Evolutionary conservation across 2,113 vertebrate species (phyloP).

Genomic region (Andinoacara biseriatus): DNA sequence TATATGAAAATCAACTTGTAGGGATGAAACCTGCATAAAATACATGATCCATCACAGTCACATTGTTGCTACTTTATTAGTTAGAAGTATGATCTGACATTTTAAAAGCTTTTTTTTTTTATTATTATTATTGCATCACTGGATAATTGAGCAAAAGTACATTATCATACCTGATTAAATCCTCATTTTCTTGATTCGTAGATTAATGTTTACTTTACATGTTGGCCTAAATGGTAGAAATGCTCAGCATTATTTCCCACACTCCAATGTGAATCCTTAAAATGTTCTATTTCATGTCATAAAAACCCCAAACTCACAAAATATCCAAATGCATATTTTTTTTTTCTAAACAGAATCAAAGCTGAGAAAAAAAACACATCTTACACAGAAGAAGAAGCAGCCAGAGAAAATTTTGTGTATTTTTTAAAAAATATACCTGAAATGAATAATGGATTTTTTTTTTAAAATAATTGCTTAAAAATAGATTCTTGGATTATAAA

Average conservation of each 20-base stretch:
- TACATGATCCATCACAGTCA: not conserved
- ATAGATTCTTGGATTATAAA: not conserved
- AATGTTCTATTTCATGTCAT: not conserved
- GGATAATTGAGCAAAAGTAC: not conserved
- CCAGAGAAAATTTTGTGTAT: not conserved
- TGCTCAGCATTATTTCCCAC: not conserved
- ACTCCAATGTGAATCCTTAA: not conserved
- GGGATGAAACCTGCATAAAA: constrained; percentile 3
- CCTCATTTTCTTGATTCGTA: not conserved
- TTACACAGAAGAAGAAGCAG: not conserved
- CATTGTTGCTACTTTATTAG: not conserved
- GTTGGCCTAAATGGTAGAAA: not conserved
- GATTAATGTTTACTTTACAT: not conserved
- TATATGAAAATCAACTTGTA: not conserved
- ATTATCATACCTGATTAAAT: not conserved
- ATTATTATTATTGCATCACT: not conserved
- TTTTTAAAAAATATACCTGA: constrained; percentile 5
- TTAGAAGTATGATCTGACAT: not conserved
- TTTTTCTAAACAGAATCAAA: not conserved
- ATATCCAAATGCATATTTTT: not conserved
- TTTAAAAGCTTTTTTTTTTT: not conserved
- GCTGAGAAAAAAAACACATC: not conserved
- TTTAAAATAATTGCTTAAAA: not conserved
- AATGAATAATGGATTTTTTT: not conserved
- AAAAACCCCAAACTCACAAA: not conserved